These are phyloP conservation scores for Lethocerus indicus DNA, from an alignment of 1,140 invertebrate genomes.

Conservation along the genomic window DNA sequence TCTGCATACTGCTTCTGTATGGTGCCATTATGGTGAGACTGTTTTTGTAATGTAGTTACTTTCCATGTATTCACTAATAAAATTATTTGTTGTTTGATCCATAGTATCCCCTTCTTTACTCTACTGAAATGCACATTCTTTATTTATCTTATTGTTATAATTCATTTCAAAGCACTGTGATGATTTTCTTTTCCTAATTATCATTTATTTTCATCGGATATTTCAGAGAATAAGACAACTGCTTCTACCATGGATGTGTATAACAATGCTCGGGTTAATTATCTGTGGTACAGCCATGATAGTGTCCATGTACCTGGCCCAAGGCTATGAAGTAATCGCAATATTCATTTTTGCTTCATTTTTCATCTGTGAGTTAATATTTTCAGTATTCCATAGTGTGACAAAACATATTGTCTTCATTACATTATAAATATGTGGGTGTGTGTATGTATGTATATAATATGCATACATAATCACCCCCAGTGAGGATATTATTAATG, in stretches of 20 bases:
- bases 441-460: background rate
- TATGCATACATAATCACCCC: background rate
- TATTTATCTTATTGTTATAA: slow-evolving; percentile 4
- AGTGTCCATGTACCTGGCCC: slow-evolving; percentile 25
- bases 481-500: background rate
- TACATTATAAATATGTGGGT: background rate
- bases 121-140: background rate
- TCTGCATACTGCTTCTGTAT: slow-evolving; percentile 27
- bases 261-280: slow-evolving; percentile 24
- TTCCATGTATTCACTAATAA: background rate
- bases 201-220: slow-evolving; percentile 11
- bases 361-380: slow-evolving; percentile 4
- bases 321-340: slow-evolving; percentile 10
- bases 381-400: background rate
- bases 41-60: background rate
- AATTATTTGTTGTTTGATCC: too few species aligned
- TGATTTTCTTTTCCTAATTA: too few species aligned
- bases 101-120: background rate
- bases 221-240: slow-evolving; percentile 27
- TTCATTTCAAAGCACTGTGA: too few species aligned
- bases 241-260: slow-evolving; percentile 30
- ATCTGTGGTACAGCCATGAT: slow-evolving; percentile 22
- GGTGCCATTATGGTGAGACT: slow-evolving; percentile 27
- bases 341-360: slow-evolving; percentile 11
- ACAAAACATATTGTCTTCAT: background rate